Percentiles rank a stretch among this genome's conserved stretches.
Evolutionary conservation across 1,140 invertebrate genomes (phyloP).

Genomic region (Geopemphigus sp.): DNA sequence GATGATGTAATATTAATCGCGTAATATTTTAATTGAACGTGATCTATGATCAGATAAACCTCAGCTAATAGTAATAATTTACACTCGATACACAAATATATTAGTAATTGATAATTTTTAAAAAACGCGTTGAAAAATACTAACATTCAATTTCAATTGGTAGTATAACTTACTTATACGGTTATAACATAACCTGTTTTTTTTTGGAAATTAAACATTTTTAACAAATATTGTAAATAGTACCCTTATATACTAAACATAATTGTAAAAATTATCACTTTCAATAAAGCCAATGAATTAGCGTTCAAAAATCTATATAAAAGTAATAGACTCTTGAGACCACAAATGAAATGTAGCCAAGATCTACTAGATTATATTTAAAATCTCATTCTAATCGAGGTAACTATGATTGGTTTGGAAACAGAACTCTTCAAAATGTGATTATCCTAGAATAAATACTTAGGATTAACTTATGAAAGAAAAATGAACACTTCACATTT

Average conservation of each 20-base stretch:
- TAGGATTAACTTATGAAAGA: background rate
- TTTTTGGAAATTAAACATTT: background rate
- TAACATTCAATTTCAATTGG: slow-evolving; percentile 33
- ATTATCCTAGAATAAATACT: slow-evolving; percentile 17
- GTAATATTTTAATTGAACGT: slow-evolving; percentile 14
- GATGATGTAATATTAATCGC: background rate
- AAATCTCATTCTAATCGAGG: slow-evolving; percentile 27
- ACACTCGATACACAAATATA: slow-evolving; percentile 12
- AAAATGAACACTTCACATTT: background rate
- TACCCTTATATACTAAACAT: background rate
- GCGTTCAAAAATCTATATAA: slow-evolving; percentile 1
- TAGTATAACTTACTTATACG: slow-evolving; percentile 42
- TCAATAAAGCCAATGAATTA: slow-evolving; percentile 33
- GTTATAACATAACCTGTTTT: slow-evolving; percentile 23
- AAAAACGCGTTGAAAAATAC: slow-evolving; percentile 14
- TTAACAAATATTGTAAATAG: slow-evolving; percentile 8
- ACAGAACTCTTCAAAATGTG: slow-evolving; percentile 30
- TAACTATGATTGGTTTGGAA: slow-evolving; percentile 45
- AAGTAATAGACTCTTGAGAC: slow-evolving; percentile 12
- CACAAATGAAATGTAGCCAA: slow-evolving; percentile 40
- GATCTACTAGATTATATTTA: slow-evolving; percentile 25
- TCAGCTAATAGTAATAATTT: slow-evolving; percentile 19
- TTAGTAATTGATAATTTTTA: slow-evolving; percentile 8
- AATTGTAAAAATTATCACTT: slow-evolving; percentile 33
- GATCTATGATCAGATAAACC: slow-evolving; percentile 20